Evolutionary conservation across 37 sponge, comb jelly and placozoan genomes (phyloP).

Genomic region (Bolinopsis microptera): DNA sequence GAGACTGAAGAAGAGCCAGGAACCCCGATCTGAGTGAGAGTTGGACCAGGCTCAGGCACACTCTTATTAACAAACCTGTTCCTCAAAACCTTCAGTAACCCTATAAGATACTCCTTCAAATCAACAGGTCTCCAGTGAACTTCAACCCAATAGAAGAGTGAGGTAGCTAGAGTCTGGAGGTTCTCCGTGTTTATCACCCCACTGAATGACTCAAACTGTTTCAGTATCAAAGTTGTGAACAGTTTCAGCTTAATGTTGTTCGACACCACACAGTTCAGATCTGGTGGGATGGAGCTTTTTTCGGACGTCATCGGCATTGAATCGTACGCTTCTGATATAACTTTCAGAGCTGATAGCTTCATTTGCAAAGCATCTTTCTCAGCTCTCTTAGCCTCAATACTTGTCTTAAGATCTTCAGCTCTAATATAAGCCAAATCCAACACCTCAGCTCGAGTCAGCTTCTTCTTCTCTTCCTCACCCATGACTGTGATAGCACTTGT

Average conservation of each 20-base stretch:
- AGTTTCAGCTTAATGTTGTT: constrained; percentile 43
- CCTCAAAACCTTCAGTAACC: constrained; percentile 4
- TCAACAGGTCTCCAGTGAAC: constrained; percentile 64
- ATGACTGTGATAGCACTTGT: not conserved
- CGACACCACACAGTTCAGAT: constrained; percentile 36
- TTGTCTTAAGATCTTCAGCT: not conserved
- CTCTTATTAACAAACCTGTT: constrained; percentile 60
- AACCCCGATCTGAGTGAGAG: not conserved
- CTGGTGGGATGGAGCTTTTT: constrained; percentile 27
- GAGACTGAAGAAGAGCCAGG: not conserved
- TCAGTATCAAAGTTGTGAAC: constrained; percentile 41
- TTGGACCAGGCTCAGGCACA: not conserved
- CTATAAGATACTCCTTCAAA: constrained; percentile 50
- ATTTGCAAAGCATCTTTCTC: constrained; percentile 20
- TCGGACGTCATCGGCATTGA: constrained; percentile 41
- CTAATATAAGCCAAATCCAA: not conserved
- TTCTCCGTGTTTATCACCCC: constrained; percentile 59
- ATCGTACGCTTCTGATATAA: constrained; percentile 26
- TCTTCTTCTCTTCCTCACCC: constrained; percentile 23
- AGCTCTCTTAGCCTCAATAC: constrained; percentile 7
- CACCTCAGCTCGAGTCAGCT: not conserved
- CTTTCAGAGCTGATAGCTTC: constrained; percentile 15
- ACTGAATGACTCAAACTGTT: constrained; percentile 52
- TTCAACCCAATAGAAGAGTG: constrained; percentile 61
- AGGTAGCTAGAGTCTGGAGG: not conserved